phyloP scores from a whole-genome alignment of 1,140 invertebrate genomes.

The Zaprionus ghesquierei region DNA sequence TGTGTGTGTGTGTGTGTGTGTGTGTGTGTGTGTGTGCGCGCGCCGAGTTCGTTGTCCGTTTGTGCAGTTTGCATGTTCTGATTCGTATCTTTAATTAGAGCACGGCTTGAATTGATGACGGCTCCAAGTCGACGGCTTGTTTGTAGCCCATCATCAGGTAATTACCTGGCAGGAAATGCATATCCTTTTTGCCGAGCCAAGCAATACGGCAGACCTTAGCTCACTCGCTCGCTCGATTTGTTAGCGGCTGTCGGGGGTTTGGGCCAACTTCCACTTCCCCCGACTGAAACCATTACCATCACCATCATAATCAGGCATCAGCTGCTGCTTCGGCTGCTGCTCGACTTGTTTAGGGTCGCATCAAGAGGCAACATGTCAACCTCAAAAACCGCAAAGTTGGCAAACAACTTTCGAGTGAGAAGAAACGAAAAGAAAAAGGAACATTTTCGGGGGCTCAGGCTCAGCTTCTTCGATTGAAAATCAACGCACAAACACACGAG shows the following conservation, averaged over 20 bases:
- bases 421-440: conserved; percentile 39
- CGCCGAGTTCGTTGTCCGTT: conserved; percentile 71
- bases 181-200: conserved; percentile 36
- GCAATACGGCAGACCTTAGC: not conserved
- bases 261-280: not conserved
- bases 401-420: conserved; percentile 60
- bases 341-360: conserved; percentile 71
- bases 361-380: conserved; percentile 79
- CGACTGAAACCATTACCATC: conserved; percentile 26
- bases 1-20: not conserved
- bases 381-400: conserved; percentile 80
- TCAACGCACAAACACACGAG: conserved; percentile 64
- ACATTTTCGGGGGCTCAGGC: conserved; percentile 40
- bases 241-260: not conserved
- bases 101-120: conserved; percentile 71
- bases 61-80: conserved; percentile 65
- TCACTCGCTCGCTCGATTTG: conserved; percentile 33
- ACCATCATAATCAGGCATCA: conserved; percentile 74
- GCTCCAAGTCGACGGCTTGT: conserved; percentile 72
- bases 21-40: conserved; percentile 17
- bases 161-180: conserved; percentile 78
- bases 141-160: conserved; percentile 74
- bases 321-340: conserved; percentile 40
- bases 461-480: conserved; percentile 69
- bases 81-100: conserved; percentile 79